These are phyloP conservation scores for Sebastes hubbsi DNA, from an alignment of 2,797 vertebrate genomes.

Conservation along the genomic window DNA sequence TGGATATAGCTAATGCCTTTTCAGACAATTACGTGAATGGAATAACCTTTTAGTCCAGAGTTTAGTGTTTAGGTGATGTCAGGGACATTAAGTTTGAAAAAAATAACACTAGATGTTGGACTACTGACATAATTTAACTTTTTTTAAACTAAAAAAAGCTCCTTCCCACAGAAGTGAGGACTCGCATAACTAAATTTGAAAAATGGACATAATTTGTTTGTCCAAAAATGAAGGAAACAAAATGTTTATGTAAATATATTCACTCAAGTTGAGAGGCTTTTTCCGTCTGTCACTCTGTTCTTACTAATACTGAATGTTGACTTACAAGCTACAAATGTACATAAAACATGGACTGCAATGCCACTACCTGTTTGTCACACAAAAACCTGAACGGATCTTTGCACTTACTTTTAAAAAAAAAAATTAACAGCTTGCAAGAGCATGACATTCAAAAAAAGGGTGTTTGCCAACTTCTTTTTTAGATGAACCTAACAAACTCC, in stretches of 20 bases:
- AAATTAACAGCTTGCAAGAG: slow-evolving; percentile 66
- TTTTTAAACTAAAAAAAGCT: slow-evolving; percentile 10
- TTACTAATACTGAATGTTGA: slow-evolving; percentile 60
- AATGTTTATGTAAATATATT: slow-evolving; percentile 44
- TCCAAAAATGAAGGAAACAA: neutral
- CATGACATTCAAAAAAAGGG: slow-evolving; percentile 68
- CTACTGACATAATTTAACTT: neutral
- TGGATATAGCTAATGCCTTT: slow-evolving; percentile 29
- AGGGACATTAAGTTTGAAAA: slow-evolving; percentile 36
- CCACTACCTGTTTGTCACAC: slow-evolving; percentile 52
- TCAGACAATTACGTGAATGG: slow-evolving; percentile 23
- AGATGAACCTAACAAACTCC: slow-evolving; percentile 40
- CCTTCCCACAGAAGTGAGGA: neutral
- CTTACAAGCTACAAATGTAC: slow-evolving; percentile 53
- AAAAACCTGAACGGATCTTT: slow-evolving; percentile 51
- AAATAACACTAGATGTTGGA: neutral
- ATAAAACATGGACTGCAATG: slow-evolving; percentile 56
- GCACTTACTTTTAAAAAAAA: slow-evolving; percentile 47
- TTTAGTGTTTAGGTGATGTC: slow-evolving; percentile 27
- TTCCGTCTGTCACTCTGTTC: slow-evolving; percentile 34
- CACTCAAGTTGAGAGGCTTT: slow-evolving; percentile 19
- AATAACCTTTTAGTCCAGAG: slow-evolving; percentile 23
- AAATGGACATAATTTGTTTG: neutral
- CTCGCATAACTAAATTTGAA: neutral
- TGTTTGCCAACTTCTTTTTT: slow-evolving; percentile 59